Percentiles rank a stretch among this genome's conserved stretches.
phyloP scores from a whole-genome alignment of 1,140 invertebrate genomes.

The Helicorthomorpha holstii region DNA sequence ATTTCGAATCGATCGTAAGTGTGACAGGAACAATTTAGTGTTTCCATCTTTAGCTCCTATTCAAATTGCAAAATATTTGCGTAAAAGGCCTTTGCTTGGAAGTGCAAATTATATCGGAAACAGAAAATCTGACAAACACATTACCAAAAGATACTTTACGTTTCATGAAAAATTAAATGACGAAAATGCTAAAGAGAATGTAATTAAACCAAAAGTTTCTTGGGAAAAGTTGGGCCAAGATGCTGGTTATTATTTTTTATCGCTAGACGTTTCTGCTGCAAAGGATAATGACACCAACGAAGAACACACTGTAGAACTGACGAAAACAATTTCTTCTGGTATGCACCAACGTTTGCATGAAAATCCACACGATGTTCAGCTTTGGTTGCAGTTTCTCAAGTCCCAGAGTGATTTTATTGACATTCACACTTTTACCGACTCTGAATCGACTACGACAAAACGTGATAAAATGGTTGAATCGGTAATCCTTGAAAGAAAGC shows the following conservation, averaged over 20 bases:
- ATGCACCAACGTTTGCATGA: slow-evolving; percentile 26
- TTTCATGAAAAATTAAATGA: neutral
- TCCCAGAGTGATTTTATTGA: slow-evolving; percentile 25
- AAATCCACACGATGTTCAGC: slow-evolving; percentile 22
- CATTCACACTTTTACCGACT: slow-evolving; percentile 10
- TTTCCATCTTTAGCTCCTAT: slow-evolving; percentile 24
- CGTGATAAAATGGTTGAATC: slow-evolving; percentile 11
- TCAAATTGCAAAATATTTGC: slow-evolving; percentile 20
- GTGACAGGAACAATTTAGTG: slow-evolving; percentile 20
- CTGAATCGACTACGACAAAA: slow-evolving; percentile 9
- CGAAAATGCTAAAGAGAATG: neutral
- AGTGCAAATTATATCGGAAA: neutral
- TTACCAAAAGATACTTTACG: neutral
- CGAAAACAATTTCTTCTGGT: slow-evolving; percentile 17
- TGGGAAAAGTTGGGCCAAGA: neutral
- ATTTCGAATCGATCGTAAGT: slow-evolving; percentile 21
- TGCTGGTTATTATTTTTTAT: neutral
- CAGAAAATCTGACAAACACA: slow-evolving; percentile 2
- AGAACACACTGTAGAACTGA: slow-evolving; percentile 3
- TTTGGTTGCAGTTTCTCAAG: slow-evolving; percentile 31
- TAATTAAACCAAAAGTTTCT: neutral
- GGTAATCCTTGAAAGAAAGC: slow-evolving; percentile 27
- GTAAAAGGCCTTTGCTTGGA: neutral
- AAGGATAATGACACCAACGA: neutral
- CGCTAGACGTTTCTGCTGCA: neutral